Base-by-base conservation (phyloP, 2,797 vertebrate species). In the Carcharodon carcharias region DNA sequence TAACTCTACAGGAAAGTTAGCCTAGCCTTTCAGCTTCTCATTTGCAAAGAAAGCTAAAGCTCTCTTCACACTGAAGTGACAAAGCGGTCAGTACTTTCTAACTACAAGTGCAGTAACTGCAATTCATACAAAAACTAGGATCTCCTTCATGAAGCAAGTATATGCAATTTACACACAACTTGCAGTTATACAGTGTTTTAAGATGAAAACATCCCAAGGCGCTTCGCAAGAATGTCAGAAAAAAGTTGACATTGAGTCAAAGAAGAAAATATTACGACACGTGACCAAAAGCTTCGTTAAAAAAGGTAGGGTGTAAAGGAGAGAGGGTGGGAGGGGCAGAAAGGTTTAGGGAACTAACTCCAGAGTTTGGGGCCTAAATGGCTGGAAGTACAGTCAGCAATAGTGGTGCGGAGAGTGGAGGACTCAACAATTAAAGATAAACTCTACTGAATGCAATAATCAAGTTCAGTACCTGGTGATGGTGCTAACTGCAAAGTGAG, bases 401-500 rank as follows among this genome's bases (percentile, higher is more conserved):
- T 3, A 50, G 45, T 85, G 6, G 31, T 2, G 14, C 4, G 4
- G 3, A 40, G 58, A 40, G 7, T 40, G 6, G 18, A 16, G 35
- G 61, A 65, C n/a, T 40, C 82, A 85, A 50, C 18, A 3, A 50
- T 85, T 85, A 50, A 54, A 26, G 45, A 9, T 40, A 87, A 50
- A 9, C 85, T 80, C 35, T n/a, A n/a, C 45, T 50, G 45, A 50
- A 50, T 50, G 1, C 85, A 50, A 77, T 7, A 40, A 65, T 26
- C 54, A 21, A 56, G 65, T 3, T 45, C 50, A n/a, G 26, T 97
- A 99, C 99, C 99, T 99, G 97, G 99, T 99, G 96, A 99, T 98
- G 11, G 99, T 98, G 98, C 99, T 99, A 96, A 99, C 98, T 0
- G 99, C 99, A 97, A 99, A 98, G 97, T 99, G 99, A 18, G 99